These are phyloP conservation scores for Dryoscopus gambensis DNA, from an alignment of 2,113 vertebrate species.

Conservation along the genomic window DNA sequence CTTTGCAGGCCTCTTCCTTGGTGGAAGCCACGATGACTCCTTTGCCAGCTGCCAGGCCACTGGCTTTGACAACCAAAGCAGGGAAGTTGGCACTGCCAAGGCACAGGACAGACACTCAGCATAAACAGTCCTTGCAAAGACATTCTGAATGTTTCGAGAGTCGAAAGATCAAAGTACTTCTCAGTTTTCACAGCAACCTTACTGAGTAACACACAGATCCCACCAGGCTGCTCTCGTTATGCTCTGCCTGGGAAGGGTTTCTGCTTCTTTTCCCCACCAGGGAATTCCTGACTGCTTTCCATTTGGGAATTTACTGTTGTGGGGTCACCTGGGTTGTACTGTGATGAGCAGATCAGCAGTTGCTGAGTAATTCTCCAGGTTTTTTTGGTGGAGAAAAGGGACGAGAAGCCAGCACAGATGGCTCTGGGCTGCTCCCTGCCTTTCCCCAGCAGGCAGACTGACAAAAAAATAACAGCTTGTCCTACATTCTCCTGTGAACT, in stretches of 20 bases:
- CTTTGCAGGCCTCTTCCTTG: slow-evolving; percentile 87
- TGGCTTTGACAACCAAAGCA: slow-evolving; percentile 94
- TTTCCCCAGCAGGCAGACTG: neutral
- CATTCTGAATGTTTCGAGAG: neutral
- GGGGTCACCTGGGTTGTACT: neutral
- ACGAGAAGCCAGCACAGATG: neutral
- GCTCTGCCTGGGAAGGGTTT: neutral
- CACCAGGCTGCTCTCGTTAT: neutral
- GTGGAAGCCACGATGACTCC: slow-evolving; percentile 86
- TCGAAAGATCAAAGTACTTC: neutral
- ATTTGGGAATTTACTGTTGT: neutral
- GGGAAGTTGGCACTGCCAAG: slow-evolving; percentile 84
- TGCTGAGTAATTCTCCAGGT: neutral
- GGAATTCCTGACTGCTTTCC: neutral
- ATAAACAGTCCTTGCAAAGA: neutral
- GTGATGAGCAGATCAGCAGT: neutral
- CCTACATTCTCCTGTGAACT: neutral
- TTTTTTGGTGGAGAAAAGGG: neutral
- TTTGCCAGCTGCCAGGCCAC: slow-evolving; percentile 91
- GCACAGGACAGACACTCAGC: neutral
- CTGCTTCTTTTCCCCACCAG: neutral
- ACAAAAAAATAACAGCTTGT: neutral
- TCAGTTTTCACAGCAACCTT: neutral
- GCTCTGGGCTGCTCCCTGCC: neutral
- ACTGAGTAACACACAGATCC: neutral